These are phyloP conservation scores for Meriones psammophilus DNA, from an alignment of 2,797 vertebrate species.

Conservation along the genomic window DNA sequence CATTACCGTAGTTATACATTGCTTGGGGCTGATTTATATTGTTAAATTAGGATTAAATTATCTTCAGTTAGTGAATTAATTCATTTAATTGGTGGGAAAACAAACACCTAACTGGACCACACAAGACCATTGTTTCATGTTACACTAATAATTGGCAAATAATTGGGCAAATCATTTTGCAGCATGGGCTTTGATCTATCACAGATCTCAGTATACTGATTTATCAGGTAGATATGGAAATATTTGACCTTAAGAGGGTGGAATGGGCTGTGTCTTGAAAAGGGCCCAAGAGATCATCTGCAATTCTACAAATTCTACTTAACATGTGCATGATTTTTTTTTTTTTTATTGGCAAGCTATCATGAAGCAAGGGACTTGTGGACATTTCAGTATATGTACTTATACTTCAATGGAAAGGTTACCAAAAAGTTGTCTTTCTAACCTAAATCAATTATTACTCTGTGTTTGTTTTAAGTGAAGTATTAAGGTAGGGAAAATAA, in stretches of 20 bases:
- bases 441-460: neutral
- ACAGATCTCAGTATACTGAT: neutral
- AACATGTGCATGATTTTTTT: neutral
- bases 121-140: neutral
- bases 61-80: neutral
- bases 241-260: neutral
- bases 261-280: neutral
- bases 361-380: neutral
- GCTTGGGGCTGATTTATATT: neutral
- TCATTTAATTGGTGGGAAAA: neutral
- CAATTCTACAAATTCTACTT: neutral
- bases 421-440: neutral
- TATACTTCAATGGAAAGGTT: neutral
- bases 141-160: neutral
- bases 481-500: conserved; percentile 40
- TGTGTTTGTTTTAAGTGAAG: conserved; percentile 37
- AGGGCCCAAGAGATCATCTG: neutral
- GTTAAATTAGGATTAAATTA: conserved; percentile 32
- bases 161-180: neutral
- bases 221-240: neutral
- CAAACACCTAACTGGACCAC: neutral
- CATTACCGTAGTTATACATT: neutral
- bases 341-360: neutral
- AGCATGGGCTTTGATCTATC: neutral
- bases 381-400: neutral